Conservation (phyloP, 2,113 vertebrate species). For the Oreochromis tanganicae region DNA sequence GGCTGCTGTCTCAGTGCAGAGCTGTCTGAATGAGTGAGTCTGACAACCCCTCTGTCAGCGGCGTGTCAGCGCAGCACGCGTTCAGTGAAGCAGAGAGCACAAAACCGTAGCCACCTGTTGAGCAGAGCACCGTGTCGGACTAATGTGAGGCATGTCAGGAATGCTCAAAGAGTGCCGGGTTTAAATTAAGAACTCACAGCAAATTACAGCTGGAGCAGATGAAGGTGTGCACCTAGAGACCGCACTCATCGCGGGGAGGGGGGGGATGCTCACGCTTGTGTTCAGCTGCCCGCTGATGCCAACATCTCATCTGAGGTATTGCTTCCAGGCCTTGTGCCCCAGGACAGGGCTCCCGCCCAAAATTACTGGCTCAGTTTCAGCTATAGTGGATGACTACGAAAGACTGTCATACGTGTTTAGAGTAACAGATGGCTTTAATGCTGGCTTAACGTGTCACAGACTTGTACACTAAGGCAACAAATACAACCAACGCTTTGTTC, state of each 20-base stretch:
- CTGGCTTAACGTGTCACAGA: conserved; percentile 31
- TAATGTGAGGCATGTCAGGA: not conserved
- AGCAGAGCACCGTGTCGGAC: conserved; percentile 14
- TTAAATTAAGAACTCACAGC: conserved; percentile 12
- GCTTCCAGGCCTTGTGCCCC: conserved; percentile 19
- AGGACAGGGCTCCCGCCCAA: conserved; percentile 10
- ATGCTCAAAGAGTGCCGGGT: not conserved
- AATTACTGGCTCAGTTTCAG: conserved; percentile 40
- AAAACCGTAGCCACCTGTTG: conserved; percentile 28
- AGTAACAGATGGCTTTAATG: conserved; percentile 57
- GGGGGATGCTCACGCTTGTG: not conserved
- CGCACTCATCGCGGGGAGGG: not conserved
- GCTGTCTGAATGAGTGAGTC: conserved; percentile 34
- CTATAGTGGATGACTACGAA: conserved; percentile 45
- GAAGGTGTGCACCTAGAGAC: conserved; percentile 32
- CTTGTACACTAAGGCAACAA: not conserved
- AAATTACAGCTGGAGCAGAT: conserved; percentile 16
- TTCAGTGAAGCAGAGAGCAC: conserved; percentile 22
- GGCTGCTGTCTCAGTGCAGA: conserved; percentile 6
- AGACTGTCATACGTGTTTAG: conserved; percentile 40
- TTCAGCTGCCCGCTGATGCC: not conserved
- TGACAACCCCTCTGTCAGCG: conserved; percentile 32
- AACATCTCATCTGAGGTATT: conserved; percentile 6
- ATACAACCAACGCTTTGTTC: not conserved
- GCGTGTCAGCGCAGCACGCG: conserved; percentile 1